Evolutionary conservation across 1,140 invertebrate species (phyloP).

Genomic region (Hycleus phaleratus): DNA sequence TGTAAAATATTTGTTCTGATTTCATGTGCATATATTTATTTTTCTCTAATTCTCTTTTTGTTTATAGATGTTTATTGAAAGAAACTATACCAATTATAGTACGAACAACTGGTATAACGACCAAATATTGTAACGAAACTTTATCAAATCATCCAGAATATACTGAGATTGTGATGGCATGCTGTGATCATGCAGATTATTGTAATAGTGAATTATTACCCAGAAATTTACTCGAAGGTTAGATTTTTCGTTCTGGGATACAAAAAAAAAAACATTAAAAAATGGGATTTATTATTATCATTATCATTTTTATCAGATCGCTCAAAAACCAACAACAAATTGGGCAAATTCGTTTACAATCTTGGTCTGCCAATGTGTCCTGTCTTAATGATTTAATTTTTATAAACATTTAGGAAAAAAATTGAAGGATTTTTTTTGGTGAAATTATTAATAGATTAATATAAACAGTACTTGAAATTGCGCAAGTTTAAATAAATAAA

Average conservation of each 20-base stretch:
- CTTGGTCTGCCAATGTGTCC: conserved; percentile 8
- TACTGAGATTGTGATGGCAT: conserved; percentile 19
- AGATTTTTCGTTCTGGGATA: neutral
- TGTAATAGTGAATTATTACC: conserved; percentile 25
- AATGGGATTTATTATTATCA: conserved; percentile 8
- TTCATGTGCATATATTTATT: neutral
- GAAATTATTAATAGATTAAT: neutral
- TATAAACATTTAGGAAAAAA: neutral
- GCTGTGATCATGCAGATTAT: conserved; percentile 32
- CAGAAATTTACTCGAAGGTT: conserved; percentile 14
- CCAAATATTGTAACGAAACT: conserved; percentile 29
- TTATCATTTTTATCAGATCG: neutral
- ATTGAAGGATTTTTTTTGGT: neutral
- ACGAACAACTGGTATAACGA: conserved; percentile 12
- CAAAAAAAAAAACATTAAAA: neutral
- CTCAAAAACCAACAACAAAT: neutral
- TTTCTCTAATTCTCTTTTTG: conserved; percentile 9
- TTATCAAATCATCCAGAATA: conserved; percentile 17
- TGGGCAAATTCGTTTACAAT: conserved; percentile 7
- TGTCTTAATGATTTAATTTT: conserved; percentile 9
- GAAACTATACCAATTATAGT: conserved; percentile 24
- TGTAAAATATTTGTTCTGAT: too few relatives aligned
- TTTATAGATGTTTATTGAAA: conserved; percentile 33
- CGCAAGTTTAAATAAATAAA: too few relatives aligned
- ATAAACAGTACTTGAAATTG: neutral